Evolutionary conservation across 2,113 vertebrate species (phyloP).

Genomic region (Dipodomys ordii): DNA sequence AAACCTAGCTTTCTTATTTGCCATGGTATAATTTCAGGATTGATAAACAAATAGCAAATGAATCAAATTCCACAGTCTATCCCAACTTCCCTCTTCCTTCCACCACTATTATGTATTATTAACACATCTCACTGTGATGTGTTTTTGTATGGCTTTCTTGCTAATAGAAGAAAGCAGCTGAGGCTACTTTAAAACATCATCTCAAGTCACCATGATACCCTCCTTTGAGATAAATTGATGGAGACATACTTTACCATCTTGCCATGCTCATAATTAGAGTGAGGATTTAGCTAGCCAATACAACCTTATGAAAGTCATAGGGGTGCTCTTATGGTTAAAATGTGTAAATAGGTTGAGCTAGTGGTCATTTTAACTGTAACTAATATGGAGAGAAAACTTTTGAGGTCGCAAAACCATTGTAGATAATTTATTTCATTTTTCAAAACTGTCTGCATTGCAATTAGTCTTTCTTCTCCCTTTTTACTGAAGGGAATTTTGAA

Average conservation of each 20-base stretch:
- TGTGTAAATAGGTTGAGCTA: not conserved
- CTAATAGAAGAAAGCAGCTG: not conserved
- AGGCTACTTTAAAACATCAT: not conserved
- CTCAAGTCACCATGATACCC: not conserved
- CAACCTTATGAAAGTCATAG: not conserved
- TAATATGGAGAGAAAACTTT: not conserved
- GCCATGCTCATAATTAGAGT: not conserved
- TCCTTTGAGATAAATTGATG: not conserved
- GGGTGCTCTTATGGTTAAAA: not conserved
- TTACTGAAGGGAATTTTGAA: not conserved
- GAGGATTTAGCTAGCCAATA: not conserved
- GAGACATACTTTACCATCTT: too few relatives aligned
- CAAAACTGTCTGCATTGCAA: not conserved
- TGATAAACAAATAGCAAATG: not conserved
- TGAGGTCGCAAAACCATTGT: not conserved
- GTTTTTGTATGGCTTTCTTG: not conserved
- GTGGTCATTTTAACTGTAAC: not conserved
- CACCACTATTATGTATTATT: too few relatives aligned
- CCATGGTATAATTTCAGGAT: not conserved
- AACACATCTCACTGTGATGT: not conserved
- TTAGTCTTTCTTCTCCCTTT: not conserved
- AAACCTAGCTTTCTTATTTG: not conserved
- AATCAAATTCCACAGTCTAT: not conserved
- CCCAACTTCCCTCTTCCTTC: not conserved
- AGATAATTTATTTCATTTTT: slow-evolving; percentile 24